phyloP scores from a whole-genome alignment of 1,140 invertebrate genomes.

The Globodera ellingtonae region DNA sequence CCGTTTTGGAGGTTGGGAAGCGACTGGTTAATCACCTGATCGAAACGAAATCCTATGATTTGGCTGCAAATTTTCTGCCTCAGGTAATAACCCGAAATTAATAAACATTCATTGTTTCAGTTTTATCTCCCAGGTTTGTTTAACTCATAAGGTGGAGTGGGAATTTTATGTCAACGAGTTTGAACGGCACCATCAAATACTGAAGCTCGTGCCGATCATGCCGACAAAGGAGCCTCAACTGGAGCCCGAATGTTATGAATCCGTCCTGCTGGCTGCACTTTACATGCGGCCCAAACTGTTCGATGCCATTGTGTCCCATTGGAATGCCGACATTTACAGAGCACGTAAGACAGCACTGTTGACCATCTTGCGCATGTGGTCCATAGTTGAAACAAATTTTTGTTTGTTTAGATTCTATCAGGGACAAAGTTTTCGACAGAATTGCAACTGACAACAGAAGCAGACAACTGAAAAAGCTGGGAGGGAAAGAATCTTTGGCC shows the following conservation, averaged over 20 bases:
- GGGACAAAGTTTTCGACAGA: slow-evolving; percentile 66
- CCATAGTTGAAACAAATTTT: neutral
- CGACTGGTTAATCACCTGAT: slow-evolving; percentile 46
- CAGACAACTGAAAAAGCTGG: slow-evolving; percentile 10
- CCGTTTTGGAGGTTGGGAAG: slow-evolving; percentile 47
- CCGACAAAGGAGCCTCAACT: slow-evolving; percentile 73
- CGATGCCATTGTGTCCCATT: slow-evolving; percentile 82
- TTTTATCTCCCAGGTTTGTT: slow-evolving; percentile 45
- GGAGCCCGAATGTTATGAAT: slow-evolving; percentile 86
- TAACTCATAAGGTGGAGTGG: slow-evolving; percentile 78
- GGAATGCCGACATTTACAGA: slow-evolving; percentile 83
- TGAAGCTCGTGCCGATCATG: slow-evolving; percentile 82
- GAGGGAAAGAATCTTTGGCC: neutral
- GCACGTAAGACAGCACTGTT: slow-evolving; percentile 59
- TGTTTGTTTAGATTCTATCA: slow-evolving; percentile 36
- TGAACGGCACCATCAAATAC: slow-evolving; percentile 78
- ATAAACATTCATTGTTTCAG: slow-evolving; percentile 30
- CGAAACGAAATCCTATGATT: slow-evolving; percentile 33
- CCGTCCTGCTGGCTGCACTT: slow-evolving; percentile 89
- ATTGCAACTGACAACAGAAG: slow-evolving; percentile 23
- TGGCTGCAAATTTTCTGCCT: slow-evolving; percentile 47
- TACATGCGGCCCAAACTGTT: slow-evolving; percentile 77
- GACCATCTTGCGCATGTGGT: neutral
- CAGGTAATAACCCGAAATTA: slow-evolving; percentile 67
- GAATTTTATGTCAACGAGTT: slow-evolving; percentile 91